Evolutionary conservation across 2,113 vertebrate genomes (phyloP), one percentile per base, ranked within the genome.

Genomic region (Scortum barcoo): DNA sequence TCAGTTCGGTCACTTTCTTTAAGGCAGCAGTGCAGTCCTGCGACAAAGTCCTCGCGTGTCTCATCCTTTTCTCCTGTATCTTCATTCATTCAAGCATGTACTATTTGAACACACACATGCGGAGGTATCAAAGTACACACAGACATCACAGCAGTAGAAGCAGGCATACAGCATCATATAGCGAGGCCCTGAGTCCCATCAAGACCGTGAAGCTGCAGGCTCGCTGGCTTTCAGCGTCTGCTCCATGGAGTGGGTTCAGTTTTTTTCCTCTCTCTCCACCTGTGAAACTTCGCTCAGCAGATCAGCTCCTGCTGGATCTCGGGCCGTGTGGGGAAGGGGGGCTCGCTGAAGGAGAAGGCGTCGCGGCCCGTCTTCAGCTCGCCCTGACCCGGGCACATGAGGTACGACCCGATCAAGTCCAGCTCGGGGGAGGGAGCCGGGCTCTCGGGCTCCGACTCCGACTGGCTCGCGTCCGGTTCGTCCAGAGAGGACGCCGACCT

Each of bases 281-380:
- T 24, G 33, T 4, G 12, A 74, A 36, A 10, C 14, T 2, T 38
- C 40, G 24, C 36, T 95, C 92, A 96, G 90, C 94, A 97, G 81
- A 96, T 94, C 58, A 96, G 85, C 85, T 95, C 95, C 63, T 94
- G 95, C 88, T 95, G 90, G 22, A 96, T 96, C 74, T 96, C 95
- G 0, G 93, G 85, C 3, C 91, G 88, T 0, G 91, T 90, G 50
- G 85, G 85, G 50, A 95, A 96, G 2, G 88, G 88, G 0, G 94
- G 58, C 69, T 96, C 94, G 2, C 86, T 68, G 75, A 96, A 96
- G 57, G 89, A 92, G 87, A 96, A 97, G 66, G 94, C 38, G 28
- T 88, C 87, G 28, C 95, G 92, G 6, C 94, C 94, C 0, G 91
- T 60, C 79, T 96, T 95, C 36, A 96, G 85, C 54, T 95, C 96